Percentiles rank a stretch among this genome's conserved stretches.
phyloP scores from a whole-genome alignment of 1,140 invertebrate genomes.

The Chlorops oryzae region DNA sequence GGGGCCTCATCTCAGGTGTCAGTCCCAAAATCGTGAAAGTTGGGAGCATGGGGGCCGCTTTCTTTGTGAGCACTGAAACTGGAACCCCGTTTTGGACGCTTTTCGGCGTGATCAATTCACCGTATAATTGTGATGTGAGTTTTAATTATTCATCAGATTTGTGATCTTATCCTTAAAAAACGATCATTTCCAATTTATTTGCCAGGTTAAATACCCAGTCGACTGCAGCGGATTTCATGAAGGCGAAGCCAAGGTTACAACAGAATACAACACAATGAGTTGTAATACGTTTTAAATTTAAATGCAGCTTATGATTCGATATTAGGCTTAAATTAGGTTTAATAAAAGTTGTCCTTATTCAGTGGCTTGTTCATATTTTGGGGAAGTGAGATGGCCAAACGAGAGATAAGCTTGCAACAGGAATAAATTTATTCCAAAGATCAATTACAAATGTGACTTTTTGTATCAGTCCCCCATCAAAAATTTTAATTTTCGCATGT shows the following conservation, averaged over 20 bases:
- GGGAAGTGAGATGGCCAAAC: too few relatives aligned
- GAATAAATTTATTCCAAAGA: too few relatives aligned
- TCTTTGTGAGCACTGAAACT: conserved; percentile 52
- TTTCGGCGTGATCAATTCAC: conserved; percentile 52
- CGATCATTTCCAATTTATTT: neutral
- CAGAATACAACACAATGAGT: conserved; percentile 71
- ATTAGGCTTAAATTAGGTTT: too few relatives aligned
- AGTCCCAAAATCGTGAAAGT: conserved; percentile 63
- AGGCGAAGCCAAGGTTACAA: conserved; percentile 71
- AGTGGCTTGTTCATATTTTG: too few relatives aligned
- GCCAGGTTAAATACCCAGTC: conserved; percentile 63
- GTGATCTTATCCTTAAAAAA: neutral
- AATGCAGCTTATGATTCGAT: too few relatives aligned
- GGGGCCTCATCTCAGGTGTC: conserved; percentile 50
- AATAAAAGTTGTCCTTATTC: too few relatives aligned
- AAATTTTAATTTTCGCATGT: too few relatives aligned
- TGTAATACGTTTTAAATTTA: too few relatives aligned
- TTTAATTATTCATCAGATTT: conserved; percentile 1
- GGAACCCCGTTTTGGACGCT: conserved; percentile 55
- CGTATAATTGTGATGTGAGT: conserved; percentile 53
- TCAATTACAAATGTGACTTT: too few relatives aligned
- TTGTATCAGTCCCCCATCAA: too few relatives aligned
- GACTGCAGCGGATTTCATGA: conserved; percentile 70
- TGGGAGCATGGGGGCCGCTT: conserved; percentile 59
- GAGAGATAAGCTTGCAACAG: too few relatives aligned